phyloP scores from a whole-genome alignment of 2,113 vertebrate species.

The Anolis carolinensis region DNA sequence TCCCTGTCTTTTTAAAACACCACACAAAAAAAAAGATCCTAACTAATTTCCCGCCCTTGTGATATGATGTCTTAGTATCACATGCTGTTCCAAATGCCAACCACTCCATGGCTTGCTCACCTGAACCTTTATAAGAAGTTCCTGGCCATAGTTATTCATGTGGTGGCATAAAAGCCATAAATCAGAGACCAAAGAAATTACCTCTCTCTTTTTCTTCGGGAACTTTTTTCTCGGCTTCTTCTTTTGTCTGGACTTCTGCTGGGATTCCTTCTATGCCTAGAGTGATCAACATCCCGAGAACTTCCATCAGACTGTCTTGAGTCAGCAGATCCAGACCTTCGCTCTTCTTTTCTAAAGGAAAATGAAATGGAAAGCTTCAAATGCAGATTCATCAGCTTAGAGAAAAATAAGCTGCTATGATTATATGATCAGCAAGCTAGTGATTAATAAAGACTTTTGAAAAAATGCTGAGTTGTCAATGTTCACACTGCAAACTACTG shows the following conservation, averaged over 20 bases:
- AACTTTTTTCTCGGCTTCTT: constrained; percentile 75
- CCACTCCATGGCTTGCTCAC: background rate
- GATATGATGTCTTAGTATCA: no score
- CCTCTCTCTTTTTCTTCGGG: constrained; percentile 75
- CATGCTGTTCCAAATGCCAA: no score
- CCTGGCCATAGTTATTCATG: background rate
- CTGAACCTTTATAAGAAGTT: background rate
- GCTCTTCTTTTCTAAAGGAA: constrained; percentile 66
- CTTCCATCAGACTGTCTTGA: constrained; percentile 79
- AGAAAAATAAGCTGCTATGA: background rate
- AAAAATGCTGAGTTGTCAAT: background rate
- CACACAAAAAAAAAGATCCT: no score
- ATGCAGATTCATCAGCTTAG: background rate
- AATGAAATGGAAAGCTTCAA: background rate
- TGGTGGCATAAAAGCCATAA: background rate
- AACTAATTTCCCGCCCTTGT: no score
- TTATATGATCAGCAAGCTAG: background rate
- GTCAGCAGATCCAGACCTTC: constrained; percentile 83
- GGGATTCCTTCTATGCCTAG: constrained; percentile 70
- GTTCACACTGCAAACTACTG: no score
- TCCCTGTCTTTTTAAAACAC: no score
- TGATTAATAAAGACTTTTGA: background rate
- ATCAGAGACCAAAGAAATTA: background rate
- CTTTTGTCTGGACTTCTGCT: constrained; percentile 77
- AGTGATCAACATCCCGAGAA: constrained; percentile 67